Base-by-base conservation (phyloP, 2,888 invertebrate species). In the Pharmacophagus antenor region DNA sequence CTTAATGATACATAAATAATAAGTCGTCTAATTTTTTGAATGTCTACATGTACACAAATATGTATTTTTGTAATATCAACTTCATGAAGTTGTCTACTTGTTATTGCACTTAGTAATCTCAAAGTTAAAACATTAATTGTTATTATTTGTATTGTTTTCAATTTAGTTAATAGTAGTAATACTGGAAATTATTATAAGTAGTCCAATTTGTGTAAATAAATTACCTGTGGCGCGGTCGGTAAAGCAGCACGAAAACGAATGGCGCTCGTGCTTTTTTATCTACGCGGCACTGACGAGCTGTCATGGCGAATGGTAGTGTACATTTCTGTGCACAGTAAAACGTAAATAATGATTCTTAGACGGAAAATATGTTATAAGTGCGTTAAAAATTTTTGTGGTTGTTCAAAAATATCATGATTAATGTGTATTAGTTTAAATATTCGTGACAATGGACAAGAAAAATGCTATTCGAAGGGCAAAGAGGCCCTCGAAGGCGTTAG, bases 391-490 rank as follows among this genome's bases (percentile, higher is more conserved):
- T 77, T 71, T 72, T 76, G 76, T 78, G 81, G 77, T 71, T 78
- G 79, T 73, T 82, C 79, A 63, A 88, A 88, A 83, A 78, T 88
- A 85, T 89, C 88, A 88, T 89, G 89, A 88, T 87, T 74, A 79
- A 76, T 65, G 84, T 83, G 82, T 80, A 72, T 67, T 72, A 76
- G 71, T 76, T 77, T 77, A 73, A 79, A 80, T 82, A 80, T 74
- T 76, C 71, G 75, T 81, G 81, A 89, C 83, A 90, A 95, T 95
- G 95, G 95, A 95, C 92, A 95, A 95, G 91, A 95, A 95, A 91
- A 95, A 94, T 91, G 94, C 94, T 74, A 93, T 94, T 80, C 92
- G 94, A 79, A 92, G 95, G 89, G 93, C 93, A 85, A 96, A 96
- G 92, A 94, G 96, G 91, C 95, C 95, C 83, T 94, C 94, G 73